Evolutionary conservation across 2,888 invertebrate genomes (phyloP).

Genomic region (Ganaspis brasiliensis): DNA sequence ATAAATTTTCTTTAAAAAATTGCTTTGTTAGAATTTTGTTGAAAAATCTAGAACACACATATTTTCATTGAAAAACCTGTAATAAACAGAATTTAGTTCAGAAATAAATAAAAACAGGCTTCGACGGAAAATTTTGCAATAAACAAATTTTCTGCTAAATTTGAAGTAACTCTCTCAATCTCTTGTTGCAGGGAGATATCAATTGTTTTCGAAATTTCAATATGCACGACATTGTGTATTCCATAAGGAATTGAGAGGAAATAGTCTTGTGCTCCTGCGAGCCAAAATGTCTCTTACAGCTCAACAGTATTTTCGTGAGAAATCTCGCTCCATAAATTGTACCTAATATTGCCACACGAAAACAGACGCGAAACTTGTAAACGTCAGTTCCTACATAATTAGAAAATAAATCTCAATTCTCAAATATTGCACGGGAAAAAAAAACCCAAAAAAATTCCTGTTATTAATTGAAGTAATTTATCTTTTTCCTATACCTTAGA

Average conservation of each 20-base stretch:
- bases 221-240: not conserved
- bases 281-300: slow-evolving; percentile 7
- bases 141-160: too few species aligned
- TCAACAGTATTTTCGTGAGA: not conserved
- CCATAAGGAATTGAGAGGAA: not conserved
- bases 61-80: too few species aligned
- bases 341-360: not conserved
- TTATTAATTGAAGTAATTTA: too few species aligned
- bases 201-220: not conserved
- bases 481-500: too few species aligned
- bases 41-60: too few species aligned
- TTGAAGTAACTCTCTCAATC: slow-evolving; percentile 7
- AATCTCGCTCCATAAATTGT: not conserved
- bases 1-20: too few species aligned
- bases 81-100: too few species aligned
- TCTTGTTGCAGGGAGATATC: not conserved
- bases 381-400: not conserved
- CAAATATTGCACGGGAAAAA: not conserved
- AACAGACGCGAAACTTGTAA: slow-evolving; percentile 2
- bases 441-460: not conserved
- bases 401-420: not conserved
- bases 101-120: too few species aligned
- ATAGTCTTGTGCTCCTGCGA: not conserved
- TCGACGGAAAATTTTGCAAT: too few species aligned
- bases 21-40: too few species aligned